Conservation (phyloP, 2,888 invertebrate genomes). For the Nebria brevicollis region DNA sequence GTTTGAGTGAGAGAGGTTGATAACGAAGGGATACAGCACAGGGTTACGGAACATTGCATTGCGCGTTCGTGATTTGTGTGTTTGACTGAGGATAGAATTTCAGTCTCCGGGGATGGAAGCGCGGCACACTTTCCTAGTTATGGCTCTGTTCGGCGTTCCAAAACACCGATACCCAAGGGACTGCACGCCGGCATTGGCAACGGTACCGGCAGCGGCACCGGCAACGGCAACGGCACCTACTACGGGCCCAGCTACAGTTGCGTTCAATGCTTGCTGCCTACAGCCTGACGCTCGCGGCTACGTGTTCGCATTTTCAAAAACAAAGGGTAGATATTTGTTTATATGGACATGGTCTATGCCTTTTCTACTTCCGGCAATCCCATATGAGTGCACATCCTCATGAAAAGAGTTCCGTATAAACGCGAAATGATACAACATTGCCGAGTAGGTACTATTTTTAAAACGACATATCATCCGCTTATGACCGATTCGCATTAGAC, state of each 20-base stretch:
- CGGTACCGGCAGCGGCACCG: background rate
- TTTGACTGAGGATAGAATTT: constrained; percentile 39
- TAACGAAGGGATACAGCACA: background rate
- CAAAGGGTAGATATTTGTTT: constrained; percentile 3
- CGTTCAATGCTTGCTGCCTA: constrained; percentile 8
- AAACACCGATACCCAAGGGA: constrained; percentile 29
- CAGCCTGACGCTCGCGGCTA: background rate
- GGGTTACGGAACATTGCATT: constrained; percentile 4
- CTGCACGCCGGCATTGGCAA: background rate
- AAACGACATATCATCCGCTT: background rate
- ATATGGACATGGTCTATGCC: background rate
- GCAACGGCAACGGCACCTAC: background rate
- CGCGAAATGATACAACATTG: background rate
- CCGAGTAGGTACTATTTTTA: background rate
- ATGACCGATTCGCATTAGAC: background rate
- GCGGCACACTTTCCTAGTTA: constrained; percentile 40
- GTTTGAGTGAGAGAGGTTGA: background rate
- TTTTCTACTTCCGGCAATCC: background rate
- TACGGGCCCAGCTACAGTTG: background rate
- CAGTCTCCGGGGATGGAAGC: constrained; percentile 21
- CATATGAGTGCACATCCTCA: background rate
- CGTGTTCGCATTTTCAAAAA: constrained; percentile 8
- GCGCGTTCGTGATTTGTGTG: constrained; percentile 35
- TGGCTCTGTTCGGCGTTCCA: constrained; percentile 25
- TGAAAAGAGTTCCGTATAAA: background rate